Evolutionary conservation across 64 coral and sea anemone species (phyloP).

Genomic region (Stylophora pistillata): DNA sequence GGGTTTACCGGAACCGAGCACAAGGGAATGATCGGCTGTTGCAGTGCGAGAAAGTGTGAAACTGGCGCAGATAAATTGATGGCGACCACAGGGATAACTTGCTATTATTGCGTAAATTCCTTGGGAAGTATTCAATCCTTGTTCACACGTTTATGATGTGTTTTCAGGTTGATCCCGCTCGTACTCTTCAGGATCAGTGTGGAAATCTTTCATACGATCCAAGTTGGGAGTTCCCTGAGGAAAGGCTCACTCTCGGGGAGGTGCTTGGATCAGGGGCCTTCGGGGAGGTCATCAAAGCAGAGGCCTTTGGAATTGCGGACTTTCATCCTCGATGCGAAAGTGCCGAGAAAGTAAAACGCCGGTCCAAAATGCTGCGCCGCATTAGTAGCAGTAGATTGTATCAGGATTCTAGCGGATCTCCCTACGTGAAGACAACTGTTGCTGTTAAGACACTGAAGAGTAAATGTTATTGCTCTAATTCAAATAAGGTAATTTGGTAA

Average conservation of each 20-base stretch:
- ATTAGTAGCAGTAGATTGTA: constrained; percentile 4
- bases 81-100: too few relatives aligned
- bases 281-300: constrained; percentile 61
- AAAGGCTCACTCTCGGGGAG: constrained; percentile 50
- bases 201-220: constrained; percentile 47
- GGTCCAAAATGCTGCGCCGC: neutral
- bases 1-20: too few relatives aligned
- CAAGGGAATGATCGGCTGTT: too few relatives aligned
- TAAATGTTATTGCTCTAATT: neutral
- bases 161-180: constrained; percentile 52
- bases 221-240: constrained; percentile 71
- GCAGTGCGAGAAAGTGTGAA: too few relatives aligned
- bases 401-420: constrained; percentile 38
- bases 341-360: neutral
- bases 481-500: too few relatives aligned
- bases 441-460: constrained; percentile 82
- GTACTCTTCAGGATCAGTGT: constrained; percentile 49
- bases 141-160: neutral
- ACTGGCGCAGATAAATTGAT: too few relatives aligned
- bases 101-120: too few relatives aligned
- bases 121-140: neutral
- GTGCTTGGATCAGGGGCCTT: constrained; percentile 55
- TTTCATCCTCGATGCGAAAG: constrained; percentile 48
- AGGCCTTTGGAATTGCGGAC: constrained; percentile 54
- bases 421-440: constrained; percentile 63